Conservation (phyloP, 2,888 invertebrate genomes). For the Asteroscopus sphinx region DNA sequence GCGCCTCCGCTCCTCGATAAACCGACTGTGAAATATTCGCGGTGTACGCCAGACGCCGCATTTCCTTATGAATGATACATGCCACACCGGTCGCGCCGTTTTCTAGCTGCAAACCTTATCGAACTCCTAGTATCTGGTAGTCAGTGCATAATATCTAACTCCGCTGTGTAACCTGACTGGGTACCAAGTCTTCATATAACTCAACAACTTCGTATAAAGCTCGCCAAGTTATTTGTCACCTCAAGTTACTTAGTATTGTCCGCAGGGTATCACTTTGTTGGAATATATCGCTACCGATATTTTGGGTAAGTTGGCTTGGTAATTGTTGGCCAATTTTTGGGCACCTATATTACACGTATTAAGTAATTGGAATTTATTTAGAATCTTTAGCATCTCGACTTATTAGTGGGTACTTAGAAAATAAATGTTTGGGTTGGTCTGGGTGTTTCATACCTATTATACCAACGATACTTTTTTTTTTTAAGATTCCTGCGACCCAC, state of each 20-base stretch:
- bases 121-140: constrained; percentile 64
- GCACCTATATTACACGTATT: constrained; percentile 8
- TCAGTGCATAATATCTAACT: constrained; percentile 73
- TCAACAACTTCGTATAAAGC: constrained; percentile 52
- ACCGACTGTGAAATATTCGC: constrained; percentile 88
- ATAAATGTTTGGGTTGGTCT: too few species aligned
- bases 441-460: too few species aligned
- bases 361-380: constrained; percentile 3
- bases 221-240: constrained; percentile 54
- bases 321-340: constrained; percentile 6
- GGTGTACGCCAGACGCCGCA: constrained; percentile 78
- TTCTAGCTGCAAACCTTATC: constrained; percentile 63
- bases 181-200: constrained; percentile 54
- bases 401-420: too few species aligned
- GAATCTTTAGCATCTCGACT: neutral
- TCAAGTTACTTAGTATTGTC: constrained; percentile 41
- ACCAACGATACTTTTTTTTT: too few species aligned
- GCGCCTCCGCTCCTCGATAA: constrained; percentile 85
- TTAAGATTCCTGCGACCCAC: too few species aligned
- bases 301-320: constrained; percentile 15
- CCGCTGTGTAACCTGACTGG: constrained; percentile 56
- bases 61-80: constrained; percentile 89
- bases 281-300: constrained; percentile 11
- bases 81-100: constrained; percentile 69
- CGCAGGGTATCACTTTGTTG: constrained; percentile 20